phyloP scores from a whole-genome alignment of 2,888 invertebrate species.

The Platerodrilus igneus region DNA sequence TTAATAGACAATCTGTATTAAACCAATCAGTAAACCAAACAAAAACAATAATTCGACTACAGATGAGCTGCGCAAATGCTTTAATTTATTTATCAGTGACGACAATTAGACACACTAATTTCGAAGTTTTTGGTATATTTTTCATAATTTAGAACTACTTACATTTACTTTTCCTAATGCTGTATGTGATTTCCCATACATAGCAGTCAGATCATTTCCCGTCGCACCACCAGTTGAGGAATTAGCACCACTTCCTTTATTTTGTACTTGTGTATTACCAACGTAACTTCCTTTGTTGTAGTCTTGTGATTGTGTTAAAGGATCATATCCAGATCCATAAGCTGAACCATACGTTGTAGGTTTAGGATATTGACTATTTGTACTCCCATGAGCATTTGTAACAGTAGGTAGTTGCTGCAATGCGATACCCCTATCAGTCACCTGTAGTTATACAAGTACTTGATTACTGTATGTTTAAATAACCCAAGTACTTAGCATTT shows the following conservation, averaged over 20 bases:
- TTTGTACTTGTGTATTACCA: slow-evolving; percentile 49
- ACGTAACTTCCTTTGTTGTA: slow-evolving; percentile 53
- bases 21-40: too few relatives aligned
- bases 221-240: slow-evolving; percentile 47
- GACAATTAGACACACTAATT: too few relatives aligned
- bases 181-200: slow-evolving; percentile 85
- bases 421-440: slow-evolving; percentile 24
- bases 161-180: slow-evolving; percentile 88
- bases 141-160: slow-evolving; percentile 49
- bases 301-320: slow-evolving; percentile 49
- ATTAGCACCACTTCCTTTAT: slow-evolving; percentile 44
- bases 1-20: too few relatives aligned
- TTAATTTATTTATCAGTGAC: too few relatives aligned
- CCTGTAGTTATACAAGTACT: too few relatives aligned
- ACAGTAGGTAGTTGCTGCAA: slow-evolving; percentile 64
- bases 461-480: too few relatives aligned
- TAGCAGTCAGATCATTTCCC: slow-evolving; percentile 71
- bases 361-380: slow-evolving; percentile 67
- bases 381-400: slow-evolving; percentile 65
- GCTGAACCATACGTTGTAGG: slow-evolving; percentile 55
- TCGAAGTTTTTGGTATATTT: too few relatives aligned
- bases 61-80: too few relatives aligned
- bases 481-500: too few relatives aligned
- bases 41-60: too few relatives aligned
- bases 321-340: slow-evolving; percentile 63